These are phyloP conservation scores for Drosophila ironensis DNA, from an alignment of 1,140 invertebrate species.

Conservation along the genomic window DNA sequence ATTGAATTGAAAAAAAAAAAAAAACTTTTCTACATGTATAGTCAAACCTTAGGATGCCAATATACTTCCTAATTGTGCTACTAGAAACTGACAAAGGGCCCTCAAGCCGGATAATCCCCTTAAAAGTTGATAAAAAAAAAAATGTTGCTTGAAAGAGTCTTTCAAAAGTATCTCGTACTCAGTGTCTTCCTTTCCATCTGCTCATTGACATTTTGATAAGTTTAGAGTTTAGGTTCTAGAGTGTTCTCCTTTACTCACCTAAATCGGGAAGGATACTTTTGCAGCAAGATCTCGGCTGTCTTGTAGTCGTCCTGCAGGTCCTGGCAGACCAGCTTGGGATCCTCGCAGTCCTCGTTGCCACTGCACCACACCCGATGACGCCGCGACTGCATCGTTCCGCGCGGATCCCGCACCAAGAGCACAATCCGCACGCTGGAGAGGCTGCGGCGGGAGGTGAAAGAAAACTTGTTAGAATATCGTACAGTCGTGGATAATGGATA, in stretches of 20 bases:
- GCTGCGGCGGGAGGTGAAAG: slow-evolving; percentile 79
- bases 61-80: too few relatives aligned
- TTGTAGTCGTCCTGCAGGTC: slow-evolving; percentile 92
- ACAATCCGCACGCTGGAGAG: slow-evolving; percentile 88
- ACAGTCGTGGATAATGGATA: slow-evolving; percentile 17
- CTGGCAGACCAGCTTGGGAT: slow-evolving; percentile 88
- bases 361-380: slow-evolving; percentile 93
- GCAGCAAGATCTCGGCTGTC: slow-evolving; percentile 86
- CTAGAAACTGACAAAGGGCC: too few relatives aligned
- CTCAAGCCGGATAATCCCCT: too few relatives aligned
- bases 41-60: too few relatives aligned
- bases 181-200: too few relatives aligned
- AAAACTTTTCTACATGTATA: too few relatives aligned
- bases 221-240: too few relatives aligned
- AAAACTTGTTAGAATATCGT: slow-evolving; percentile 18
- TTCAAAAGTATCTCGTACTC: too few relatives aligned
- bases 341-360: slow-evolving; percentile 90
- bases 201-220: too few relatives aligned
- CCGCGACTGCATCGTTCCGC: slow-evolving; percentile 92
- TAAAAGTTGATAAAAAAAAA: too few relatives aligned
- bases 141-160: too few relatives aligned
- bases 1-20: background rate
- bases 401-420: slow-evolving; percentile 91
- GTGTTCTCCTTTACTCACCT: slow-evolving; percentile 85
- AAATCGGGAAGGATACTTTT: slow-evolving; percentile 88